phyloP scores from a whole-genome alignment of 2,888 invertebrate species.

The Melieria crassipennis region DNA sequence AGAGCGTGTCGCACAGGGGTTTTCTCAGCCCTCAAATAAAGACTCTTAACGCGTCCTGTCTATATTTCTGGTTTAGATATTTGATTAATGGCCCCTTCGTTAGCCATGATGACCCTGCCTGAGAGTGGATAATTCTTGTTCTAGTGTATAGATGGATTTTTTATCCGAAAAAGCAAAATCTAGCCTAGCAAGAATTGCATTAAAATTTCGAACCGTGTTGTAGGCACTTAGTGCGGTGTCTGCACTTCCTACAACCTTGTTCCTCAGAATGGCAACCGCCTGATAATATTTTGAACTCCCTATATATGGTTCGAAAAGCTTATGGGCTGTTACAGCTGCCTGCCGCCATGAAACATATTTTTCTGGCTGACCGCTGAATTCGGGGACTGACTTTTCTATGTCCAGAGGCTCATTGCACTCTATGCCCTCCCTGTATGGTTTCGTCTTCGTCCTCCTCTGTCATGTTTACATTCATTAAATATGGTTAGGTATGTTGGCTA shows the following conservation, averaged over 20 bases:
- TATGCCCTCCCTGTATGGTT: too few relatives aligned
- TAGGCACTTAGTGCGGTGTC: constrained; percentile 24
- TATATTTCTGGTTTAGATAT: too few relatives aligned
- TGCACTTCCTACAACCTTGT: constrained; percentile 29
- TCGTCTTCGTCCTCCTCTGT: too few relatives aligned
- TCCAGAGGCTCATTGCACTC: too few relatives aligned
- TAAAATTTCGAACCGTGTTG: constrained; percentile 23
- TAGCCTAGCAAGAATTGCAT: constrained; percentile 18
- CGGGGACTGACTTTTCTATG: neutral
- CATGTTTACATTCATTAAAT: too few relatives aligned
- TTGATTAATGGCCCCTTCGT: neutral
- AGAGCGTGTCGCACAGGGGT: too few relatives aligned
- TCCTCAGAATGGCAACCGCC: constrained; percentile 33
- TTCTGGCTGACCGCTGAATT: neutral
- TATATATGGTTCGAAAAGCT: constrained; percentile 26
- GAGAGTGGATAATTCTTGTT: neutral
- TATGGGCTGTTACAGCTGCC: constrained; percentile 34
- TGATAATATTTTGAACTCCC: constrained; percentile 37
- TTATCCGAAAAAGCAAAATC: constrained; percentile 24
- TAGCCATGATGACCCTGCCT: constrained; percentile 7
- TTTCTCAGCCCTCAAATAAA: too few relatives aligned
- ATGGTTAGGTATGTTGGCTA: too few relatives aligned
- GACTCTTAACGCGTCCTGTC: too few relatives aligned
- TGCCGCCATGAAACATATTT: constrained; percentile 33
- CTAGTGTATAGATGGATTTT: neutral